These are phyloP conservation scores for Connochaetes taurinus DNA, from an alignment of 2,113 vertebrate genomes.

Conservation along the genomic window DNA sequence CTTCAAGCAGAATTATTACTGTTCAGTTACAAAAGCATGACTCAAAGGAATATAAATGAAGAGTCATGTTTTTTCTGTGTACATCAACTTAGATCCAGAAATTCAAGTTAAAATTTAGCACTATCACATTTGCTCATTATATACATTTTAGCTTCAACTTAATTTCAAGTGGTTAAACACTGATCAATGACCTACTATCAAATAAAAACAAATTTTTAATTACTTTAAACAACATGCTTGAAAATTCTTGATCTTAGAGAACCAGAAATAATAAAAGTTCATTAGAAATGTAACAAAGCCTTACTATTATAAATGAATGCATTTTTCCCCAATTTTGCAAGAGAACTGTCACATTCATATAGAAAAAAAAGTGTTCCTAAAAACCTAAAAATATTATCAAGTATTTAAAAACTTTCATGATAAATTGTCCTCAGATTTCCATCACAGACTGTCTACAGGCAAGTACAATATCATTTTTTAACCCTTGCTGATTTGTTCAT, in stretches of 20 bases:
- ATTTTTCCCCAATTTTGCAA: background rate
- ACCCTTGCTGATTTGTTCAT: background rate
- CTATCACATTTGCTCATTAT: background rate
- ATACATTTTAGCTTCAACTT: slow-evolving; percentile 17
- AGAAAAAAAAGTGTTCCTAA: background rate
- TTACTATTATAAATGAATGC: background rate
- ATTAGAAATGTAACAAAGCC: slow-evolving; percentile 24
- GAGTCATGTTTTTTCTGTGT: background rate
- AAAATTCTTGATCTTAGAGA: background rate
- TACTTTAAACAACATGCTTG: slow-evolving; percentile 3
- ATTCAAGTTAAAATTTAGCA: slow-evolving; percentile 46
- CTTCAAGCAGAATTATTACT: slow-evolving; percentile 55
- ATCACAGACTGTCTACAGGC: background rate
- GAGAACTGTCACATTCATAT: background rate
- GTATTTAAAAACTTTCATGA: slow-evolving; percentile 9
- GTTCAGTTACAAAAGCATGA: slow-evolving; percentile 58
- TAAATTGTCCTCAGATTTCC: background rate
- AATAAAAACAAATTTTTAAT: background rate
- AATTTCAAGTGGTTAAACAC: slow-evolving; percentile 1
- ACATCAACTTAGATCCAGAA: background rate
- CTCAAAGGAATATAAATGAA: slow-evolving; percentile 58
- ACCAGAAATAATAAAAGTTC: background rate
- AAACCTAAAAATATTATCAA: slow-evolving; percentile 37
- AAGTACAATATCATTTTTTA: slow-evolving; percentile 4
- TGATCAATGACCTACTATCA: background rate